Evolutionary conservation across 2,888 invertebrate species (phyloP), one percentile per base, ranked within the genome.

Genomic region (Tromatobia lineatoria): DNA sequence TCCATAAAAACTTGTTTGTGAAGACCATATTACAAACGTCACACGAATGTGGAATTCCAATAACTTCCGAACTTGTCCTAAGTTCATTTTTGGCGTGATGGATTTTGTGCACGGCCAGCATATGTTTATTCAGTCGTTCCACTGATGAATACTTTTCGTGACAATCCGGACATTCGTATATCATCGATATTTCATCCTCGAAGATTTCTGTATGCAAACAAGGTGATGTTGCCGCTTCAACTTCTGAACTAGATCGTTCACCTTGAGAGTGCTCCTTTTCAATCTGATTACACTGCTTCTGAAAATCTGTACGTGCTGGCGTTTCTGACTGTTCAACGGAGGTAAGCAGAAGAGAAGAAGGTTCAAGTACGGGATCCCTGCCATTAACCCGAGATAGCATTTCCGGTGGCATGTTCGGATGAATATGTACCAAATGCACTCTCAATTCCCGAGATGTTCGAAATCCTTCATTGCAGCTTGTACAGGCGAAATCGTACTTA

Each of bases 371-470:
- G 7, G 66, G 23, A 45, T 13, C 11, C 0, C 0, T 11, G 23
- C 2, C n/a, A 15, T 7, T 25, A 25, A 13, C 15, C 20, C 45
- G 23, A 2, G 71, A 15, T 6, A 20, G n/a, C 10, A 23, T 7
- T 57, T 8, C 23, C 11, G 23, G 11, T 11, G 15, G n/a, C 13
- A 8, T 6, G 54, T 66, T 13, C 42, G 66, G 13, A 29, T 90
- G 90, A 0, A 81, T 10, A 23, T 89, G 82, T 29, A 83, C 69
- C 8, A 87, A 29, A 15, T 90, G 90, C 15, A 80, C 67, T 18
- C 80, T 83, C 2, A 69, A 29, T 3, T 54, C 38, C 45, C 8
- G 25, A 67, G 20, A 2, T 59, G 80, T 59, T 15, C 54, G 29
- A 54, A 90, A 82, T 10, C 64, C 66, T 80, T 88, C 87, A 6